Evolutionary conservation across 1,140 invertebrate species (phyloP).

Genomic region (Trichomalopsis sarcophagae): DNA sequence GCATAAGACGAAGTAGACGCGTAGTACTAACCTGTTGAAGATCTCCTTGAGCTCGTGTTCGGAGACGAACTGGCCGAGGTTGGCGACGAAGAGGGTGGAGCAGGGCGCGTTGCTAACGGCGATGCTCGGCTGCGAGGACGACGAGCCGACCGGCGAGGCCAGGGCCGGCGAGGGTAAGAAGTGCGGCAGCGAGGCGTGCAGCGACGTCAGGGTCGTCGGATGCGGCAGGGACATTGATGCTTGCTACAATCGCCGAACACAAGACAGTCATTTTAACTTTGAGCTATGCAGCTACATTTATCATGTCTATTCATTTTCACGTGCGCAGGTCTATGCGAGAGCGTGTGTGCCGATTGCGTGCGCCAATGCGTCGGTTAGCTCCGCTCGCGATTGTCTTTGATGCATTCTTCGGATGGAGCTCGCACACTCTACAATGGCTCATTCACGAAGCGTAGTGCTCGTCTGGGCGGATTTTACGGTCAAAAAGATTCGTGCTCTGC

Average conservation of each 20-base stretch:
- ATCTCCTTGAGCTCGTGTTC: conserved; percentile 98
- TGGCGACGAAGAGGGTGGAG: conserved; percentile 98
- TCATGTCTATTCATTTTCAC: too few relatives aligned
- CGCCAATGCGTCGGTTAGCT: too few relatives aligned
- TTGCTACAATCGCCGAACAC: conserved; percentile 63
- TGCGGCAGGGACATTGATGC: conserved; percentile 85
- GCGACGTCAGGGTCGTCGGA: conserved; percentile 86
- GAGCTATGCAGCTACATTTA: too few relatives aligned
- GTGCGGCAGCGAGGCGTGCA: conserved; percentile 85
- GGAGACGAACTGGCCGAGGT: conserved; percentile 95
- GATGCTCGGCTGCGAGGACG: conserved; percentile 82
- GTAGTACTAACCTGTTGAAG: conserved; percentile 91
- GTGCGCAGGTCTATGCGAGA: too few relatives aligned
- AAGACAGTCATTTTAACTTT: neutral
- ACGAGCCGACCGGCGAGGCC: conserved; percentile 90
- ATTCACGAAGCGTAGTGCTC: too few relatives aligned
- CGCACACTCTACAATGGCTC: too few relatives aligned
- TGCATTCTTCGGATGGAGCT: too few relatives aligned
- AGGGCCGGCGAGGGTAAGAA: conserved; percentile 88
- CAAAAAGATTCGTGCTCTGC: too few relatives aligned
- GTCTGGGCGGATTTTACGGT: too few relatives aligned
- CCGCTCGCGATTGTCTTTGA: too few relatives aligned
- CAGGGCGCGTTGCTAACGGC: conserved; percentile 86
- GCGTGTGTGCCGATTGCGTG: too few relatives aligned
- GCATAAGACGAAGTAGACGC: neutral